Conservation (phyloP, 2,797 vertebrate genomes). For the Siniperca undulata region DNA sequence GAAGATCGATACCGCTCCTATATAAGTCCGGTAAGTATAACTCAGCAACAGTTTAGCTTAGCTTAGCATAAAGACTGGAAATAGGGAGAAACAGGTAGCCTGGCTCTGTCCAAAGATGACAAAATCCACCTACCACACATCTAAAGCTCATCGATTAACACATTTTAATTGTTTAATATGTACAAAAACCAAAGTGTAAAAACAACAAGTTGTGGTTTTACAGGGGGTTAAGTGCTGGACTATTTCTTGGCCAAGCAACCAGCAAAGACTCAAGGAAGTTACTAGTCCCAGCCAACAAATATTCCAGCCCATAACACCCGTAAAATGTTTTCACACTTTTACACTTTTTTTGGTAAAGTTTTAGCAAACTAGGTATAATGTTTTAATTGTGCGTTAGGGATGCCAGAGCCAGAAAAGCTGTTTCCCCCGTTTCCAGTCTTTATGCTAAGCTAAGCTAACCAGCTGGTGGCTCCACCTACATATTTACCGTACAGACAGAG, state of each 20-base stretch:
- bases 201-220: too few relatives aligned
- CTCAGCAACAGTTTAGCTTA: background rate
- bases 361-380: too few relatives aligned
- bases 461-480: background rate
- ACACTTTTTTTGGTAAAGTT: too few relatives aligned
- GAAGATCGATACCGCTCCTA: background rate
- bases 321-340: too few relatives aligned
- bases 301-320: too few relatives aligned
- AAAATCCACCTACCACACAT: background rate
- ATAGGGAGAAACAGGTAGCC: too few relatives aligned
- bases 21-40: background rate
- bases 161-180: too few relatives aligned
- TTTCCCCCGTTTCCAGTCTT: background rate
- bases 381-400: background rate
- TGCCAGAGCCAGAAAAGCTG: background rate
- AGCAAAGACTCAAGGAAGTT: too few relatives aligned
- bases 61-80: background rate
- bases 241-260: too few relatives aligned
- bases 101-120: background rate
- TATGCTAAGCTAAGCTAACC: slow-evolving; percentile 15
- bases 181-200: too few relatives aligned
- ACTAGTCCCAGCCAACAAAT: too few relatives aligned
- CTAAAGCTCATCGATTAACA: background rate
- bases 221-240: too few relatives aligned
- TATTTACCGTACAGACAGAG: background rate